Evolutionary conservation across 2,888 invertebrate genomes (phyloP).

Genomic region (Eupeodes luniger): DNA sequence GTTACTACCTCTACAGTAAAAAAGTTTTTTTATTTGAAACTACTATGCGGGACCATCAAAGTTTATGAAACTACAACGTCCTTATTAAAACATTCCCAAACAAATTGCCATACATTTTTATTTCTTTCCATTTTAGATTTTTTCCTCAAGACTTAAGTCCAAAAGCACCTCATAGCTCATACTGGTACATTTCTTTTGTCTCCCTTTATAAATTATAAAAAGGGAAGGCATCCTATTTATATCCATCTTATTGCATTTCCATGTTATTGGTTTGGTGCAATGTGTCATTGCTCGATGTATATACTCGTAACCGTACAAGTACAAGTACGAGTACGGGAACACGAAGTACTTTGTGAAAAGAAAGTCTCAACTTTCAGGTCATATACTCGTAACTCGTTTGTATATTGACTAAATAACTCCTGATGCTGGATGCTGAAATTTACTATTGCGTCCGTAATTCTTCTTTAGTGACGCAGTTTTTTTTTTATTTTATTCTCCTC

Average conservation of each 20-base stretch:
- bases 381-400: neutral
- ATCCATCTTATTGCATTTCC: slow-evolving; percentile 28
- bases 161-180: neutral
- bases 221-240: slow-evolving; percentile 8
- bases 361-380: slow-evolving; percentile 6
- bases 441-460: slow-evolving; percentile 33
- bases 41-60: neutral
- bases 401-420: slow-evolving; percentile 27
- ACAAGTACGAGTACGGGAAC: too few relatives aligned
- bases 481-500: neutral
- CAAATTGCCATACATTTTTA: slow-evolving; percentile 12
- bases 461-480: slow-evolving; percentile 36
- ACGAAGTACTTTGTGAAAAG: too few relatives aligned
- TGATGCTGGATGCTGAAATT: slow-evolving; percentile 25
- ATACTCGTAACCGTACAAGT: neutral
- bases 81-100: neutral
- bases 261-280: slow-evolving; percentile 15
- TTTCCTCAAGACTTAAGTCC: neutral
- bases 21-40: neutral
- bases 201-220: slow-evolving; percentile 7
- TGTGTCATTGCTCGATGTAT: slow-evolving; percentile 21
- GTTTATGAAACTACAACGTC: neutral
- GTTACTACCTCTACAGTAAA: neutral
- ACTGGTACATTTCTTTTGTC: too few relatives aligned
- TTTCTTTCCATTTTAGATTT: slow-evolving; percentile 2